These are phyloP conservation scores for Mirounga angustirostris DNA, from an alignment of 2,113 vertebrate genomes.

Conservation along the genomic window DNA sequence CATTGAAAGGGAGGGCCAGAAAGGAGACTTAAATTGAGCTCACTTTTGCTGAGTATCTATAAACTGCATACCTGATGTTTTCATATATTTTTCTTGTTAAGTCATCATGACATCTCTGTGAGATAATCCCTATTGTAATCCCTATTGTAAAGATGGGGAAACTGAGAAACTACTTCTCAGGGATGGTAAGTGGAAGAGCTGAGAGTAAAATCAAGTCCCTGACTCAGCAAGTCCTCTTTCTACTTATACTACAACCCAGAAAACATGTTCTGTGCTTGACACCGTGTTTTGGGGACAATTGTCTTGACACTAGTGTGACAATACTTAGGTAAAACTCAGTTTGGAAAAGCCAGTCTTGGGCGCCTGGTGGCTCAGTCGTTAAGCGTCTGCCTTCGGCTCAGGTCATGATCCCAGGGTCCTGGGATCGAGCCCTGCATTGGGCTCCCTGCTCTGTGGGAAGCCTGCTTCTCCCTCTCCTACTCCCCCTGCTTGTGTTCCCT, in stretches of 20 bases:
- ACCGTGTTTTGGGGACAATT: not conserved
- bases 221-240: not conserved
- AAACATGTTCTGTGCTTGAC: not conserved
- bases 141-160: not conserved
- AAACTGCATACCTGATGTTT: not conserved
- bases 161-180: not conserved
- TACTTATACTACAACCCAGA: not conserved
- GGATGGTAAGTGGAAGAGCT: not conserved
- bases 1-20: not conserved
- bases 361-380: no score
- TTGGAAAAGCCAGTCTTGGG: not conserved
- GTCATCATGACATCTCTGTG: not conserved
- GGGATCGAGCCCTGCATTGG: no score
- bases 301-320: not conserved
- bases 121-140: not conserved
- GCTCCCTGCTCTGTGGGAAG: no score
- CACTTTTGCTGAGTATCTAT: not conserved
- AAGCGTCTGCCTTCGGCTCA: no score
- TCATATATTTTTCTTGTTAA: not conserved
- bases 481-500: no score
- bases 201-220: not conserved
- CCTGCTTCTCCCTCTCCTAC: no score
- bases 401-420: no score
- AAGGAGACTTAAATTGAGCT: constrained; percentile 14
- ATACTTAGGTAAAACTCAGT: not conserved